Evolutionary conservation across 2,888 invertebrate species (phyloP).

Genomic region (Endomychus coccineus): DNA sequence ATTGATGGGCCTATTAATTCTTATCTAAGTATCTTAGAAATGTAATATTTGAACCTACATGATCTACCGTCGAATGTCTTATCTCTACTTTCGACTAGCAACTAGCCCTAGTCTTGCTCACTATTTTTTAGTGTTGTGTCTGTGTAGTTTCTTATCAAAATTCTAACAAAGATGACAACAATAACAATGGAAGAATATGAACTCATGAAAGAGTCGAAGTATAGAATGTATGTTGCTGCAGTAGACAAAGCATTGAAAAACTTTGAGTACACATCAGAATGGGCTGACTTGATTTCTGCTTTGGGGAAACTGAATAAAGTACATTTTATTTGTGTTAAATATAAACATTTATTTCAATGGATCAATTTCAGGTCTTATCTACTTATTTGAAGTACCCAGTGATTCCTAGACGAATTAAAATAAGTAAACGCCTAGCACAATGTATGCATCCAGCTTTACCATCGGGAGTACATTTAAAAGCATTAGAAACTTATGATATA

Average conservation of each 20-base stretch:
- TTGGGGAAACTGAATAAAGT: constrained; percentile 86
- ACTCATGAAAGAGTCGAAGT: constrained; percentile 73
- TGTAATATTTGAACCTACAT: too few species aligned
- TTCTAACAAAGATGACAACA: constrained; percentile 42
- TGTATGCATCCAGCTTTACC: constrained; percentile 90
- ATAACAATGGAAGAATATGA: constrained; percentile 70
- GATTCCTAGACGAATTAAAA: constrained; percentile 78
- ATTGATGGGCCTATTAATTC: too few species aligned
- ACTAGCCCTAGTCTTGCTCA: too few species aligned
- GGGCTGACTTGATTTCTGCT: constrained; percentile 89
- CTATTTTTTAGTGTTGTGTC: too few species aligned
- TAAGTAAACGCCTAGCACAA: constrained; percentile 85
- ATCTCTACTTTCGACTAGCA: too few species aligned
- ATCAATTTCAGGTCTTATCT: constrained; percentile 56
- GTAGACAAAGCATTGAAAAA: constrained; percentile 83
- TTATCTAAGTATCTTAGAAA: too few species aligned
- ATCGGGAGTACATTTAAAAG: constrained; percentile 85
- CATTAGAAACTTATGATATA: constrained; percentile 83
- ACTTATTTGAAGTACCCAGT: constrained; percentile 76
- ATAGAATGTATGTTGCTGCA: constrained; percentile 68
- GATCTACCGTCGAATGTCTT: too few species aligned
- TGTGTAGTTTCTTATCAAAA: too few species aligned
- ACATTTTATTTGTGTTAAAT: constrained; percentile 25
- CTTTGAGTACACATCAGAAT: constrained; percentile 91
- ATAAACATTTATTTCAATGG: neutral